phyloP scores from a whole-genome alignment of 2,888 invertebrate genomes.

The Coenonympha arcania region DNA sequence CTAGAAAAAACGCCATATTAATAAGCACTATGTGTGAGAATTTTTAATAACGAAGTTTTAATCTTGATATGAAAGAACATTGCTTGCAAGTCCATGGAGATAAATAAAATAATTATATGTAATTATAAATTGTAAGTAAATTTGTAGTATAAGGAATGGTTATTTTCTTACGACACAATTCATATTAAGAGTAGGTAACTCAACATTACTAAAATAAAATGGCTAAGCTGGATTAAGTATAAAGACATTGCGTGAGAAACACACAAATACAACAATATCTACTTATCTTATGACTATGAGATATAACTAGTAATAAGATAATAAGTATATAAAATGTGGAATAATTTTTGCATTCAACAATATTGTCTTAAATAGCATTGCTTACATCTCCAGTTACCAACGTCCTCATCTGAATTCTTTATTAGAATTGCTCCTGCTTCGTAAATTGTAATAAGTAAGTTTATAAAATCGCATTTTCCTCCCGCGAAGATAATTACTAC shows the following conservation, averaged over 20 bases:
- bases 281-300: conserved; percentile 28
- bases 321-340: conserved; percentile 65
- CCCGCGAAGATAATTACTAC: too few relatives aligned
- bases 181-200: too few relatives aligned
- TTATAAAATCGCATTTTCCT: too few relatives aligned
- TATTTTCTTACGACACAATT: not conserved
- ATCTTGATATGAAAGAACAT: conserved; percentile 1
- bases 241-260: conserved; percentile 24
- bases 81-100: not conserved
- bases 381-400: conserved; percentile 39
- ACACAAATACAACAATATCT: conserved; percentile 36
- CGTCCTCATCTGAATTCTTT: conserved; percentile 9
- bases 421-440: not conserved
- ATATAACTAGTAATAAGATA: conserved; percentile 46
- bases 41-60: not conserved
- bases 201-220: conserved; percentile 19
- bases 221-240: conserved; percentile 15
- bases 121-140: not conserved
- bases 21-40: not conserved
- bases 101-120: not conserved
- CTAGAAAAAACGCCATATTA: not conserved
- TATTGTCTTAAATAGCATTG: conserved; percentile 71
- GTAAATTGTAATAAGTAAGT: not conserved
- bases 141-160: not conserved
- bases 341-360: conserved; percentile 67